A percentile compares a stretch with the other conserved stretches of the same genome.
Conservation (phyloP, 2,113 vertebrate genomes). For the Candoia aspera region DNA sequence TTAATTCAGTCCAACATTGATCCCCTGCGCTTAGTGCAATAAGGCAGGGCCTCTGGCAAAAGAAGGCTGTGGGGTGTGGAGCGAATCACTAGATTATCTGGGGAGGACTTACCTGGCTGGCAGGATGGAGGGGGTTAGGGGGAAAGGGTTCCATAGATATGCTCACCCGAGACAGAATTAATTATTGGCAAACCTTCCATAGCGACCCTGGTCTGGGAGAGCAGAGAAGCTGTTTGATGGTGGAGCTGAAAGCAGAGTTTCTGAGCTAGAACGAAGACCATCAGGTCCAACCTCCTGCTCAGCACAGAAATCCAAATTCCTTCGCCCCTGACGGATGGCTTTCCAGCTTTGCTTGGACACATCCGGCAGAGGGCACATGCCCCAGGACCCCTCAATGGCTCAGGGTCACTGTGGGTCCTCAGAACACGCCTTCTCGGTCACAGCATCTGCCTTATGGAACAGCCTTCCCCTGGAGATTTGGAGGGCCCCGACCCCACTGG, state of each 20-base stretch:
- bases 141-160: neutral
- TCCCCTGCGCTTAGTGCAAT: constrained; percentile 44
- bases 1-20: constrained; percentile 65
- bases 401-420: no score
- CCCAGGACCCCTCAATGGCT: no score
- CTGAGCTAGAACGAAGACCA: no score
- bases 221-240: neutral
- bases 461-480: no score
- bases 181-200: neutral
- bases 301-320: no score
- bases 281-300: no score
- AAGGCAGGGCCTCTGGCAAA: constrained; percentile 25
- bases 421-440: no score
- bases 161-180: neutral
- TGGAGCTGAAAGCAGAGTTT: neutral
- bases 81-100: constrained; percentile 45
- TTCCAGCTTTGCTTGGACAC: no score
- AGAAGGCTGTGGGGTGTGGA: constrained; percentile 48
- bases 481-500: no score
- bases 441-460: no score
- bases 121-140: neutral
- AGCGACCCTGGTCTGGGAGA: neutral
- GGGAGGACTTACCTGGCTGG: neutral
- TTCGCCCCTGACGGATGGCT: no score
- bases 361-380: no score